Evolutionary conservation across 2,888 invertebrate species (phyloP).

Genomic region (Dorcus hopei): DNA sequence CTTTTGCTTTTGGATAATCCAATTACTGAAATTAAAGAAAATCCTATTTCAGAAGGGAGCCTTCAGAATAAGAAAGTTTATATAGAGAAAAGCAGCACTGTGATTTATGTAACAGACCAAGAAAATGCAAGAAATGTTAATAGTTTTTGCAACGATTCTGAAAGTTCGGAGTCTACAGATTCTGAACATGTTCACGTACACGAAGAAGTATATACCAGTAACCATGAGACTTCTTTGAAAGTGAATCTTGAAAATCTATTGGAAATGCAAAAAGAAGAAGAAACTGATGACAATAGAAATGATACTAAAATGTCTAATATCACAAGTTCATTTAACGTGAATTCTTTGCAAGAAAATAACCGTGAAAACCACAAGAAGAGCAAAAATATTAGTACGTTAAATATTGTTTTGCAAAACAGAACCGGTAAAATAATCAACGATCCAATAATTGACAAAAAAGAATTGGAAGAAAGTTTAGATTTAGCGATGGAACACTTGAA

Average conservation of each 20-base stretch:
- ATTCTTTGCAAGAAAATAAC: conserved; percentile 5
- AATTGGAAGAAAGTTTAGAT: no score
- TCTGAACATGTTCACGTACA: neutral
- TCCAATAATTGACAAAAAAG: neutral
- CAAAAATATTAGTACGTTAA: conserved; percentile 27
- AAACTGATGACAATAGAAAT: neutral
- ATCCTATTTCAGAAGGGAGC: neutral
- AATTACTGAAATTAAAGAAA: neutral
- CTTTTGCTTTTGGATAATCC: neutral
- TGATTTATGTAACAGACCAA: conserved; percentile 41
- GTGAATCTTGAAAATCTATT: no score
- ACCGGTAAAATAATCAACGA: neutral
- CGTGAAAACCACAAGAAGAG: conserved; percentile 14
- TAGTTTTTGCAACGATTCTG: conserved; percentile 10
- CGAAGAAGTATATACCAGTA: neutral
- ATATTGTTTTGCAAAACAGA: conserved; percentile 23
- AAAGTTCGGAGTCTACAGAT: conserved; percentile 16
- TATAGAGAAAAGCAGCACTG: conserved; percentile 47
- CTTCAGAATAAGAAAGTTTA: conserved; percentile 32
- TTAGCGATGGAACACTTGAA: no score
- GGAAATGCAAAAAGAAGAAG: neutral
- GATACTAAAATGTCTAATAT: no score
- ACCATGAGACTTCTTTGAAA: neutral
- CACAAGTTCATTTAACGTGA: no score
- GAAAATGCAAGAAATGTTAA: conserved; percentile 6